phyloP scores from a whole-genome alignment of 2,113 vertebrate species.

The Misgurnus mizolepis region DNA sequence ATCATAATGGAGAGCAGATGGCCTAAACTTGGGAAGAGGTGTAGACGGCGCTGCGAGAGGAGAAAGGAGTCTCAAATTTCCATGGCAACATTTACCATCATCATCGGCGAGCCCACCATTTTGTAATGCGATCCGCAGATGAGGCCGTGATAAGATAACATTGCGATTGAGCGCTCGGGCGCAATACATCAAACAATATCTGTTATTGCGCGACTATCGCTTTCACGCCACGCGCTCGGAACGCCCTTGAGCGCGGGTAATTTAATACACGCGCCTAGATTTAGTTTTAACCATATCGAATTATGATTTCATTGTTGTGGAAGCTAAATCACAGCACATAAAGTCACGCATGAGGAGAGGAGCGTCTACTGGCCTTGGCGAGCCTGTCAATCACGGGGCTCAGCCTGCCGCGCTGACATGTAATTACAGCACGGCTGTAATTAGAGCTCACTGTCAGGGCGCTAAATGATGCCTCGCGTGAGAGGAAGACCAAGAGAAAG shows the following conservation, averaged over 20 bases:
- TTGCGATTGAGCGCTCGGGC: not conserved
- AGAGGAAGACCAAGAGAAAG: constrained; percentile 18
- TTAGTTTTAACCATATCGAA: constrained; percentile 58
- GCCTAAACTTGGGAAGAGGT: constrained; percentile 29
- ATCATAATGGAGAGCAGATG: constrained; percentile 23
- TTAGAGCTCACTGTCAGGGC: constrained; percentile 55
- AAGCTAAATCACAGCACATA: constrained; percentile 46
- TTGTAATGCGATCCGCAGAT: constrained; percentile 46
- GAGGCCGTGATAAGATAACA: constrained; percentile 41
- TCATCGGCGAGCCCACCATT: constrained; percentile 49
- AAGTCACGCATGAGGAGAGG: constrained; percentile 53
- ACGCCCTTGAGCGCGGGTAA: constrained; percentile 51
- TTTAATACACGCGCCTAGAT: constrained; percentile 51
- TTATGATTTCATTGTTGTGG: constrained; percentile 57
- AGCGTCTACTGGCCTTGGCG: constrained; percentile 48
- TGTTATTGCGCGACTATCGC: constrained; percentile 30
- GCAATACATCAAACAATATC: constrained; percentile 46
- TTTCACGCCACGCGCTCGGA: constrained; percentile 43
- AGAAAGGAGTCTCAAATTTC: constrained; percentile 47
- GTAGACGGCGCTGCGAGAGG: constrained; percentile 30
- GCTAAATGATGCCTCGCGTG: constrained; percentile 46
- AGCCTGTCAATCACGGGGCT: constrained; percentile 55
- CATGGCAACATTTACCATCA: constrained; percentile 58
- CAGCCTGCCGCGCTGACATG: constrained; percentile 54
- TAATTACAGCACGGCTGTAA: constrained; percentile 54